phyloP scores from a whole-genome alignment of 2,888 invertebrate genomes.

The Scaptodrosophila latifasciaeformis region DNA sequence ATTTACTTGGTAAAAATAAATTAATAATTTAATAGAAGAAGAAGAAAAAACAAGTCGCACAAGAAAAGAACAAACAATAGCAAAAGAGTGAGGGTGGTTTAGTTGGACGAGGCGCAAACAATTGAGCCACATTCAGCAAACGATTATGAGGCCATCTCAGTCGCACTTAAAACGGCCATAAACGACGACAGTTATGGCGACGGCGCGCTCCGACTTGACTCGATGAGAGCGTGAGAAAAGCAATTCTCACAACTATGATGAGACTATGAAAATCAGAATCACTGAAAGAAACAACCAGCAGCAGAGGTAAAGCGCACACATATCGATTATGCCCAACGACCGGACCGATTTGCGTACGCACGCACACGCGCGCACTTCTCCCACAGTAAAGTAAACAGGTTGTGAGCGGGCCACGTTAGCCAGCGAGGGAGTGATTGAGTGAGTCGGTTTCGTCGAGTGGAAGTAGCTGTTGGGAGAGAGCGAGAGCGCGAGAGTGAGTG shows the following conservation, averaged over 20 bases:
- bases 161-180: slow-evolving; percentile 75
- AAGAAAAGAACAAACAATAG: not conserved
- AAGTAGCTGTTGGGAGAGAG: too few species aligned
- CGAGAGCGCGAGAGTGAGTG: too few species aligned
- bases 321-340: slow-evolving; percentile 69
- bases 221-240: slow-evolving; percentile 69
- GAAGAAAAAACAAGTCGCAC: slow-evolving; percentile 18
- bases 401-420: too few species aligned
- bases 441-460: too few species aligned
- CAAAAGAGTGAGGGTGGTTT: slow-evolving; percentile 8
- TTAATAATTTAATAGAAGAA: too few species aligned
- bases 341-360: slow-evolving; percentile 53
- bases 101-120: slow-evolving; percentile 43
- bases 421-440: too few species aligned
- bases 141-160: slow-evolving; percentile 75
- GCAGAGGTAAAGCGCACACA: slow-evolving; percentile 28
- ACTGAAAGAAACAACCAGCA: slow-evolving; percentile 43
- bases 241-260: slow-evolving; percentile 68
- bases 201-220: slow-evolving; percentile 40
- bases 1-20: too few species aligned
- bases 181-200: slow-evolving; percentile 72
- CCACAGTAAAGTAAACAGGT: too few species aligned
- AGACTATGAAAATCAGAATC: slow-evolving; percentile 47
- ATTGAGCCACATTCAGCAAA: slow-evolving; percentile 72
- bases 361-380: not conserved